Evolutionary conservation across 1,140 invertebrate species (phyloP), one percentile per base, ranked within the genome.

Genomic region (Euura saliciscinereae): DNA sequence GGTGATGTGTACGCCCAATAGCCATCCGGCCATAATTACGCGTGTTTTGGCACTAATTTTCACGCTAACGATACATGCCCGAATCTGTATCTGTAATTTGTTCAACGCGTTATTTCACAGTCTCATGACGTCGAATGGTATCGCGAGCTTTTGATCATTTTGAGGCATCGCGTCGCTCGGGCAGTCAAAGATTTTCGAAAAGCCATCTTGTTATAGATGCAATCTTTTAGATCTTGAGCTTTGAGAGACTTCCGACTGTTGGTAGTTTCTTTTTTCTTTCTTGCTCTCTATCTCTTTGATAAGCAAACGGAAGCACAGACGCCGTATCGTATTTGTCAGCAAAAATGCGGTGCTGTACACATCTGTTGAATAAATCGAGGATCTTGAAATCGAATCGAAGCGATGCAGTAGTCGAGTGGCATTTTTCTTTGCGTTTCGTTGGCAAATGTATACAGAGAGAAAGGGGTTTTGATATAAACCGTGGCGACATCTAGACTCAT

Each of bases 291-390:
- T 28, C 28, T 28, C 28, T 28, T 28, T 28, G 28, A 28, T 28
- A 28, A 28, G 28, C 28, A 1, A 28, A 28, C 28, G 28, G 28
- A 28, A 28, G 28, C 28, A 28, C 28, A 28, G 28, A 28, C 0
- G 28, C 28, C 51, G 51, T 59, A 8, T 59, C 8, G 51, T 59
- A 59, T 59, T 59, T 59, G 51, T 59, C 51, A 59, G 51, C 51
- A 59, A 59, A 59, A 59, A 59, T 59, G 3, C 28, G 28, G 28
- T 28, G 28, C 8, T 59, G 5, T 4, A 59, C 51, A 59, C 51
- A n/a, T 59, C 51, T 59, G 51, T 59, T 59, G 51, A 59, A 59
- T 59, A 59, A 59, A 59, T 59, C 51, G 51, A 59, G 13, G 51
- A 59, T 11, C 28, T 59, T 59, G 8, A 59, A 59, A 59, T n/a